Base-by-base conservation (phyloP, 2,888 invertebrate genomes). In the Matsumyia berberina region DNA sequence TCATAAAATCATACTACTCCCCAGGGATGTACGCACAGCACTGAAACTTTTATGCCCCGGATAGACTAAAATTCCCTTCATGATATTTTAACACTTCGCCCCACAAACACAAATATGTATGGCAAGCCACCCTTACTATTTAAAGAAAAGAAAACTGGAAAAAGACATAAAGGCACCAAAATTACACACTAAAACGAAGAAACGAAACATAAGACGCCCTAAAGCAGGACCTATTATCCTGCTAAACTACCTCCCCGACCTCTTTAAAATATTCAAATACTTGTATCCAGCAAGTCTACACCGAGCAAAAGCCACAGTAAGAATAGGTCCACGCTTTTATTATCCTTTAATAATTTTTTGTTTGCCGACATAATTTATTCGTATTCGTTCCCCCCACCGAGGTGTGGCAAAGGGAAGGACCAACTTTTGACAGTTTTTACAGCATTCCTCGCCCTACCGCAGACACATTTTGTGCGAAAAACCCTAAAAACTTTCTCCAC, bases 391-490 rank as follows among this genome's bases (percentile, higher is more conserved):
- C 15, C 2, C 15, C 17, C 15, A 11, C 4, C 24, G 19, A 11
- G 24, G 53, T 31, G 17, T 74, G 74, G 35, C 17, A 42, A 37
- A 53, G 1, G 46, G 37, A 19, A 12, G 19, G 39, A 57, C 57
- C 29, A 66, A 76, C 66, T 66, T 76, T 76, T 76, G 76, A 76
- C 76, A 76, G 57, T 66, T 76, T 76, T 51, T 49, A 49, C 57
- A 49, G 29, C 57, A 55, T 24, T 31, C 29, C n/a, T 11, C 15
- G 49, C 29, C 8, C 17, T 37, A 57, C 57, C 46, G 29, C 58
- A 58, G 15, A 35, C 49, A 72, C 51, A 73, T 24, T 62, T 58
- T 60, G n/a, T 17, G 37, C 72, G 60, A 60, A 44, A n/a, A 39
- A 39, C 42, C 51, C 42, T 62, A 62, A 33, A 64, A 73, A 73